Conservation (phyloP, 2,797 vertebrate genomes). For the Spea hammondii region DNA sequence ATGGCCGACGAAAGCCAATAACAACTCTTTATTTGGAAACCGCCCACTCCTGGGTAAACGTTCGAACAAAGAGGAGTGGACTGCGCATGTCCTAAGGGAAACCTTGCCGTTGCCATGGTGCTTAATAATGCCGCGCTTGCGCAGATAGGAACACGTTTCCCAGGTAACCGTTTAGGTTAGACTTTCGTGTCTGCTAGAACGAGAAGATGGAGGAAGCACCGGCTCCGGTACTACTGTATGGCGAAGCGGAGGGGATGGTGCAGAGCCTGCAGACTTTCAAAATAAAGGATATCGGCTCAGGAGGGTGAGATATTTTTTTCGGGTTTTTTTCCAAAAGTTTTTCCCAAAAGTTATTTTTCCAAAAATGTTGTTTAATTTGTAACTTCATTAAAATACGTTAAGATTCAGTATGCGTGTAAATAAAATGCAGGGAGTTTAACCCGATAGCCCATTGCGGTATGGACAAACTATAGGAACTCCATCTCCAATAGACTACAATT, state of each 20-base stretch:
- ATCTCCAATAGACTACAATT: no score
- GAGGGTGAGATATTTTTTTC: conserved; percentile 50
- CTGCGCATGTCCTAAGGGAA: conserved; percentile 8
- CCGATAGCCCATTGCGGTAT: no score
- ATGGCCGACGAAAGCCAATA: conserved; percentile 22
- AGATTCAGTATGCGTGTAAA: no score
- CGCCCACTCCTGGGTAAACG: conserved; percentile 23
- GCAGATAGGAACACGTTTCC: conserved; percentile 54
- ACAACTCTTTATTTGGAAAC: background rate
- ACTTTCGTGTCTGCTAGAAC: background rate
- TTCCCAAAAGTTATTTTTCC: no score
- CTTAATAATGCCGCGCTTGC: conserved; percentile 17
- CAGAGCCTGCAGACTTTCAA: conserved; percentile 70
- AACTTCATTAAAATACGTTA: no score
- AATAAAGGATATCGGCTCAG: conserved; percentile 73
- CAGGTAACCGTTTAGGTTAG: conserved; percentile 42
- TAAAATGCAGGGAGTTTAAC: no score
- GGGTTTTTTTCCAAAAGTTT: no score
- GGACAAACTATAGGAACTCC: no score
- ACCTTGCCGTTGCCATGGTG: conserved; percentile 4
- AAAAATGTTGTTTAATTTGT: no score
- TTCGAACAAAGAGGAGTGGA: conserved; percentile 18
- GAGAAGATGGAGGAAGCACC: conserved; percentile 60
- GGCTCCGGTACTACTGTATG: conserved; percentile 61
- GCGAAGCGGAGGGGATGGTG: conserved; percentile 77